These are phyloP conservation scores for Solenodon paradoxus DNA, from an alignment of 2,113 vertebrate species.

Conservation along the genomic window DNA sequence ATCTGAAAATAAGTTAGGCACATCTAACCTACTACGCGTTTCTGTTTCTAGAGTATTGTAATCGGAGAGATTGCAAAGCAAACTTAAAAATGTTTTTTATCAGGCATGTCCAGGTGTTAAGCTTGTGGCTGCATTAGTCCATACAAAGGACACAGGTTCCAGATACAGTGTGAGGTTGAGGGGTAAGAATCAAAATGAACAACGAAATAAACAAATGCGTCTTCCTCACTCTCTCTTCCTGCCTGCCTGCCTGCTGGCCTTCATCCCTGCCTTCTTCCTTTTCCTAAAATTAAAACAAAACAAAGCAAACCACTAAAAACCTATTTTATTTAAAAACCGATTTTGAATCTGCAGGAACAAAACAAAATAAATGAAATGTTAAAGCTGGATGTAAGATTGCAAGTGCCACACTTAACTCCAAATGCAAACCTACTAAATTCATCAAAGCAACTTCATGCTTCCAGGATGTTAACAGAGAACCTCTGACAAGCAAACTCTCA, in stretches of 20 bases:
- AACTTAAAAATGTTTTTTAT: too few species aligned
- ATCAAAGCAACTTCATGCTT: neutral
- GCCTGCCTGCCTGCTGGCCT: too few species aligned
- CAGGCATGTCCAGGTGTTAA: too few species aligned
- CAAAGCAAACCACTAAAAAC: neutral
- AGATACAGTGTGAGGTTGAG: too few species aligned
- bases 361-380: neutral
- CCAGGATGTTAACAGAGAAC: neutral
- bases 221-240: too few species aligned
- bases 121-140: too few species aligned
- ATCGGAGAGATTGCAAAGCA: neutral
- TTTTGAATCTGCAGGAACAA: slow-evolving; percentile 10
- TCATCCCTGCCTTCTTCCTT: too few species aligned
- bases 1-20: neutral
- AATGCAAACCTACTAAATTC: neutral
- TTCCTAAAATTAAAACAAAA: too few species aligned
- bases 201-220: too few species aligned
- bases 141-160: too few species aligned
- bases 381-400: neutral
- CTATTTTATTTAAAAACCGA: neutral
- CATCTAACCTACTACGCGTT: neutral
- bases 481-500: neutral
- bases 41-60: neutral
- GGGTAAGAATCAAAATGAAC: too few species aligned
- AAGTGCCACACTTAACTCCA: neutral